phyloP scores from a whole-genome alignment of 2,888 invertebrate species.

The Myopa testacea region DNA sequence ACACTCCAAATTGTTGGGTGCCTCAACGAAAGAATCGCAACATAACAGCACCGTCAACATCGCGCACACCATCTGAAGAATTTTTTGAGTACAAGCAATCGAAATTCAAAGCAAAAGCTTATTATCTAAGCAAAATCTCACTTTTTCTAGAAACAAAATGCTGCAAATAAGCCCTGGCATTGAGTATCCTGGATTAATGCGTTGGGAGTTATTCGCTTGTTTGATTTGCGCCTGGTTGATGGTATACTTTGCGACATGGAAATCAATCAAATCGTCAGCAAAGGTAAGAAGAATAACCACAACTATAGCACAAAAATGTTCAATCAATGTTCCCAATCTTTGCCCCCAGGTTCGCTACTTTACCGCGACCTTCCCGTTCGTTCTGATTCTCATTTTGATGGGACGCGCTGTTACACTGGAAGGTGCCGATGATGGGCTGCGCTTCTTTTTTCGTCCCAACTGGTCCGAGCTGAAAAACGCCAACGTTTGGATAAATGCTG shows the following conservation, averaged over 20 bases:
- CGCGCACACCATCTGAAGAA: constrained; percentile 89
- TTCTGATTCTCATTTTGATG: constrained; percentile 87
- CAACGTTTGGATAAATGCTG: constrained; percentile 93
- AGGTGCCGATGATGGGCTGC: constrained; percentile 86
- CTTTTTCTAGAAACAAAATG: constrained; percentile 76
- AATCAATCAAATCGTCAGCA: constrained; percentile 94
- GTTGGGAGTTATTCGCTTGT: constrained; percentile 92
- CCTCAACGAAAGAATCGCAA: constrained; percentile 73
- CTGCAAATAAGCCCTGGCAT: constrained; percentile 86
- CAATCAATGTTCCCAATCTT: neutral
- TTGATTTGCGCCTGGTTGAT: constrained; percentile 92
- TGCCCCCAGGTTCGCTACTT: constrained; percentile 84
- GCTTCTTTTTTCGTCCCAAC: constrained; percentile 88
- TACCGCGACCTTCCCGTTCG: constrained; percentile 92
- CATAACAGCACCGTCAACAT: constrained; percentile 76
- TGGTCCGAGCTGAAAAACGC: constrained; percentile 86
- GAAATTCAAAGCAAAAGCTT: neutral
- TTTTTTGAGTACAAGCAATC: constrained; percentile 85
- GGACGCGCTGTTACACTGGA: constrained; percentile 90
- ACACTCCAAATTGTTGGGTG: constrained; percentile 86
- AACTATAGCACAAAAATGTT: neutral
- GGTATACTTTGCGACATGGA: constrained; percentile 96
- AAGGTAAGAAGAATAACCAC: constrained; percentile 69
- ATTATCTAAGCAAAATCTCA: neutral
- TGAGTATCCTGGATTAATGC: constrained; percentile 82